A percentile compares a stretch with the other conserved stretches of the same genome.
phyloP scores from a whole-genome alignment of 2,888 invertebrate genomes.

The Pseudococcus longispinus region DNA sequence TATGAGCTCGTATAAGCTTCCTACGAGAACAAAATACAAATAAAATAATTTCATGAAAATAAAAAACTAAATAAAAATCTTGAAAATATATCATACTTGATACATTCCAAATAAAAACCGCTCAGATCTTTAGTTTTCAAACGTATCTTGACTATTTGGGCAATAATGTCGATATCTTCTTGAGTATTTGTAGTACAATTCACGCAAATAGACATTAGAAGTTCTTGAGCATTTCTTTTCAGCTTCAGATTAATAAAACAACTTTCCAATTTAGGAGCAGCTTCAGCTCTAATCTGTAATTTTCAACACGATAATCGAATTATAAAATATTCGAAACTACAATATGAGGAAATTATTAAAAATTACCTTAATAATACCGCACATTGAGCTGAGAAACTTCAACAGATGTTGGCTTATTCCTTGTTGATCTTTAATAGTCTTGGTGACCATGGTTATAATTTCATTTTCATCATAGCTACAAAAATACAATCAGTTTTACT shows the following conservation, averaged over 20 bases:
- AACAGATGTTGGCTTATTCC: constrained; percentile 88
- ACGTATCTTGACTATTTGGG: constrained; percentile 85
- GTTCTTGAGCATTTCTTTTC: constrained; percentile 88
- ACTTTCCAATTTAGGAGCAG: constrained; percentile 82
- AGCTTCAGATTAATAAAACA: constrained; percentile 97
- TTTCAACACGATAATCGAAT: neutral
- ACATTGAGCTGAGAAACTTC: constrained; percentile 81
- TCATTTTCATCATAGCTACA: constrained; percentile 61
- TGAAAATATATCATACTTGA: constrained; percentile 66
- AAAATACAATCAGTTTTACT: neutral
- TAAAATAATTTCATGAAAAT: neutral
- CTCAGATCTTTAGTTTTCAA: constrained; percentile 93
- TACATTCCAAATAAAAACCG: constrained; percentile 84
- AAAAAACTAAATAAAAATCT: neutral
- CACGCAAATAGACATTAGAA: constrained; percentile 87
- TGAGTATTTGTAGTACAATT: constrained; percentile 79
- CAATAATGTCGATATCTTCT: constrained; percentile 79
- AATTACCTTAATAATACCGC: constrained; percentile 81
- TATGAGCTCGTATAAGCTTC: constrained; percentile 85
- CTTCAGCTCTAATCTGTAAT: constrained; percentile 74
- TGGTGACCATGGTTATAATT: constrained; percentile 82
- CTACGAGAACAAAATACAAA: constrained; percentile 64
- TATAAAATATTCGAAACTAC: neutral
- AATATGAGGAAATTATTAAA: constrained; percentile 55
- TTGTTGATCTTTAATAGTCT: constrained; percentile 86